phyloP scores from a whole-genome alignment of 2,888 invertebrate species.

The Noctua janthe region DNA sequence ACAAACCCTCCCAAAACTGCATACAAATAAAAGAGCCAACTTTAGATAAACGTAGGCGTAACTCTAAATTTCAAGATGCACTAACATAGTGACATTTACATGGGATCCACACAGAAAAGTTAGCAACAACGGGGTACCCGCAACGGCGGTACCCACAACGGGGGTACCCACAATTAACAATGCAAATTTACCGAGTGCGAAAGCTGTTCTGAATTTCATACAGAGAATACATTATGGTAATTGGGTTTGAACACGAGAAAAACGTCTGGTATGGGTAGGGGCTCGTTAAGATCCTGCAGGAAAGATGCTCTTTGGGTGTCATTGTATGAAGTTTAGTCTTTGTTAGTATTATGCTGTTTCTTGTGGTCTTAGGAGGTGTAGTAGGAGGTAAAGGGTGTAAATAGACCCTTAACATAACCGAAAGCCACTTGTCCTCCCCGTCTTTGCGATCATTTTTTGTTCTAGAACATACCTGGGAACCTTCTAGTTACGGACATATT shows the following conservation, averaged over 20 bases:
- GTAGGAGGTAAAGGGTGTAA: too few species aligned
- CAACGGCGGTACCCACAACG: slow-evolving; percentile 81
- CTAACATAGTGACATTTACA: slow-evolving; percentile 62
- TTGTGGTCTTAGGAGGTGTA: not conserved
- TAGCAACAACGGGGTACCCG: slow-evolving; percentile 73
- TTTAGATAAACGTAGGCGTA: slow-evolving; percentile 56
- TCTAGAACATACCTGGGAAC: too few species aligned
- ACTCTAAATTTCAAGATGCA: slow-evolving; percentile 61
- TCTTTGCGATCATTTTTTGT: too few species aligned
- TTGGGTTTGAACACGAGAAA: slow-evolving; percentile 82
- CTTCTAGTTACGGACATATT: too few species aligned
- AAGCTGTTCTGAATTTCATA: slow-evolving; percentile 88
- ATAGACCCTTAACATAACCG: too few species aligned
- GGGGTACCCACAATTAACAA: slow-evolving; percentile 87
- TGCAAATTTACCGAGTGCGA: slow-evolving; percentile 85
- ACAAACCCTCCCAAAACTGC: slow-evolving; percentile 30
- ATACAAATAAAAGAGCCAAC: slow-evolving; percentile 58
- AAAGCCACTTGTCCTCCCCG: too few species aligned
- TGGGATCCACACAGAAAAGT: slow-evolving; percentile 59
- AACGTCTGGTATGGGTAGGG: slow-evolving; percentile 75
- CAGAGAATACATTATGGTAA: slow-evolving; percentile 85
- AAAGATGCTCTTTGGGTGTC: slow-evolving; percentile 51
- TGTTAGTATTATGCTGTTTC: slow-evolving; percentile 30
- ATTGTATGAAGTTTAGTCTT: slow-evolving; percentile 51
- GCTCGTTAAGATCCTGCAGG: slow-evolving; percentile 74